Evolutionary conservation across 2,797 vertebrate genomes (phyloP).

Genomic region (Lemur catta): DNA sequence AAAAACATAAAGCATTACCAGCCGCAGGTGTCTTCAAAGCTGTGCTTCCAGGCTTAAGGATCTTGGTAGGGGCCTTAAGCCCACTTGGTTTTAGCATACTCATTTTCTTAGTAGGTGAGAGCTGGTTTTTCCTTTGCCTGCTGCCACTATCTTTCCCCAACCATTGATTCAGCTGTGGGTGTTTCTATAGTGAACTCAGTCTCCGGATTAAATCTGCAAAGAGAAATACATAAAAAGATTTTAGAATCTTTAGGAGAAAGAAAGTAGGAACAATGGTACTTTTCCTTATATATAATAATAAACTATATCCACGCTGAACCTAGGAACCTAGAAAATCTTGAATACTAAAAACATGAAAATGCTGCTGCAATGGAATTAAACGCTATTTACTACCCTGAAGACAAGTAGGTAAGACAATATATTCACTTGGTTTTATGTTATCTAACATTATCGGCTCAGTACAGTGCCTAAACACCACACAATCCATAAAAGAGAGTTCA

Average conservation of each 20-base stretch:
- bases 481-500: background rate
- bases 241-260: conserved; percentile 16
- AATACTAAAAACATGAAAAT: background rate
- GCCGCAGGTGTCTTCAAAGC: conserved; percentile 87
- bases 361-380: background rate
- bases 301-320: background rate
- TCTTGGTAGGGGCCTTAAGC: conserved; percentile 95
- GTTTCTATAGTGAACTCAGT: conserved; percentile 46
- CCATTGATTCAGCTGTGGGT: conserved; percentile 86
- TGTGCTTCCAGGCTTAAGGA: conserved; percentile 87
- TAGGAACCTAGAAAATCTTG: background rate
- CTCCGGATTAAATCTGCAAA: conserved; percentile 75
- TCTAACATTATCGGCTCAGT: background rate
- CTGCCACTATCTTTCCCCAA: conserved; percentile 85
- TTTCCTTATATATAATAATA: background rate
- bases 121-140: conserved; percentile 76
- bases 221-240: conserved; percentile 30
- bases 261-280: background rate
- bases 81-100: conserved; percentile 93
- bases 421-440: background rate
- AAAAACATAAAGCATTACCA: conserved; percentile 60
- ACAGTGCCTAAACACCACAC: background rate
- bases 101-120: conserved; percentile 83
- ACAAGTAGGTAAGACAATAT: background rate
- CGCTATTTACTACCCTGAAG: background rate